These are phyloP conservation scores for Mystacides longicornis DNA, from an alignment of 2,888 invertebrate genomes.

Conservation along the genomic window DNA sequence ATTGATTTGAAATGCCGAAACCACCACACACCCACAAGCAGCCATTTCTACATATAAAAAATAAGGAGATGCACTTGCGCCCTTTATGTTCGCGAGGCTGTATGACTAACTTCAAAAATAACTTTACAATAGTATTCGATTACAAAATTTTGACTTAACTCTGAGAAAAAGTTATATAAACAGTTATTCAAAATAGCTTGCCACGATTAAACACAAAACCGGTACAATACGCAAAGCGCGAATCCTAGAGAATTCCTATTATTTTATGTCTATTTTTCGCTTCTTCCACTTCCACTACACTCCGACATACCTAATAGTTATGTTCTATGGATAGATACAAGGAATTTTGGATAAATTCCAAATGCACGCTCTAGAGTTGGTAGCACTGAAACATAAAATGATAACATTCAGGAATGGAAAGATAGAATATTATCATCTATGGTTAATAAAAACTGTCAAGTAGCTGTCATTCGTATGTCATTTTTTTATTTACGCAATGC, in stretches of 20 bases:
- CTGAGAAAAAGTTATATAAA: constrained; percentile 1
- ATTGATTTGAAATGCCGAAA: constrained; percentile 20
- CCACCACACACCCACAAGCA: constrained; percentile 31
- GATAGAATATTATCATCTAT: no score
- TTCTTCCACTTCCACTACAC: background rate
- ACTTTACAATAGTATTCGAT: constrained; percentile 10
- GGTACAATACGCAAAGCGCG: constrained; percentile 5
- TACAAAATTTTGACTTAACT: background rate
- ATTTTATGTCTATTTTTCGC: background rate
- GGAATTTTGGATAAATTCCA: constrained; percentile 19
- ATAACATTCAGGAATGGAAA: background rate
- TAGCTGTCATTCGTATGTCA: no score
- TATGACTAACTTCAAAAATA: constrained; percentile 19
- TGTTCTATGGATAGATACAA: background rate
- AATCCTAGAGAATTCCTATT: constrained; percentile 1
- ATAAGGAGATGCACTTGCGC: constrained; percentile 19
- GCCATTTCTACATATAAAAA: constrained; percentile 31
- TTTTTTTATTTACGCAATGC: no score
- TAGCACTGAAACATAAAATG: constrained; percentile 1
- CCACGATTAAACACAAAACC: constrained; percentile 18
- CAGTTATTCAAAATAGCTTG: constrained; percentile 13
- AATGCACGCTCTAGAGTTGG: constrained; percentile 13
- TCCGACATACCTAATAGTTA: background rate
- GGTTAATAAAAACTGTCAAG: no score
- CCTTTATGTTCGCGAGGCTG: constrained; percentile 12